Conservation (phyloP, 2,113 vertebrate species). For the Diglossa brunneiventris region DNA sequence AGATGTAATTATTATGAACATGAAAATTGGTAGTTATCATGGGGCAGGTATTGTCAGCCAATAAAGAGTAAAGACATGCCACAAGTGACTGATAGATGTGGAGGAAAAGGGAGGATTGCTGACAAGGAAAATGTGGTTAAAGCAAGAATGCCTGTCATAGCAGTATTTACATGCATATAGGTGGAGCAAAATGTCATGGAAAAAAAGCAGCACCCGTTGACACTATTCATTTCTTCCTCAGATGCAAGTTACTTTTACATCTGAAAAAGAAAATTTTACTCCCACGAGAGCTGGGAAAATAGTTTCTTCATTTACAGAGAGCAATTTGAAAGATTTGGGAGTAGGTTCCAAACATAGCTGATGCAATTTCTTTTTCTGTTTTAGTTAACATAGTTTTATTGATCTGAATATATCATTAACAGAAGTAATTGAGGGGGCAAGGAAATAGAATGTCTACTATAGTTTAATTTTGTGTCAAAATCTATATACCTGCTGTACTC, state of each 20-base stretch:
- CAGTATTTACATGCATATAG: not conserved
- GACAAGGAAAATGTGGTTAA: not conserved
- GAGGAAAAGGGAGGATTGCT: not conserved
- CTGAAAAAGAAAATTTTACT: not conserved
- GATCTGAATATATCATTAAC: slow-evolving; percentile 31
- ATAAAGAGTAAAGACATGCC: not conserved
- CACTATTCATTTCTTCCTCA: not conserved
- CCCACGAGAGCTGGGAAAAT: not conserved
- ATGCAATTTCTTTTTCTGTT: slow-evolving; percentile 15
- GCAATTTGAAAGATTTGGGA: not conserved
- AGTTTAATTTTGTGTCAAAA: slow-evolving; percentile 40
- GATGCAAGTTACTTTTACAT: not conserved
- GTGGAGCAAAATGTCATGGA: not conserved
- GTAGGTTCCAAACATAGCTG: not conserved
- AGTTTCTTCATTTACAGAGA: not conserved
- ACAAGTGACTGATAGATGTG: not conserved
- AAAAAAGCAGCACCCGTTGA: not conserved
- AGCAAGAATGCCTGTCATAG: not conserved
- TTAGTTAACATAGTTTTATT: slow-evolving; percentile 13
- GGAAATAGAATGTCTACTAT: not conserved
- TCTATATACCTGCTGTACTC: not conserved
- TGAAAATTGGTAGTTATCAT: not conserved
- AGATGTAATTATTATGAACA: not conserved
- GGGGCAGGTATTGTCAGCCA: not conserved
- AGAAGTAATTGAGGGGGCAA: not conserved